Conservation (phyloP, 1,140 invertebrate species). For the Branchinecta lindahli region DNA sequence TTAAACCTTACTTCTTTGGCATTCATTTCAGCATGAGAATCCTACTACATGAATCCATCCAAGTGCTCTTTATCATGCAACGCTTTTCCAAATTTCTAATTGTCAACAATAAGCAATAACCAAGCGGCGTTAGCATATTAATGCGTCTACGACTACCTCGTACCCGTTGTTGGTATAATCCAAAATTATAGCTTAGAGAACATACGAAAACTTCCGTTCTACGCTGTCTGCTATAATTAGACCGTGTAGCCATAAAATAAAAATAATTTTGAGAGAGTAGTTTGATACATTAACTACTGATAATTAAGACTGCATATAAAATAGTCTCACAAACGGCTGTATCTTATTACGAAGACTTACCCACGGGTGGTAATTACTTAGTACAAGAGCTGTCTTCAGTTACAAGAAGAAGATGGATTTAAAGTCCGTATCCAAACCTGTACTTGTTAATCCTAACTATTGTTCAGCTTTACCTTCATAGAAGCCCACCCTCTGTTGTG, state of each 20-base stretch:
- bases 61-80: background rate
- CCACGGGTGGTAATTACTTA: background rate
- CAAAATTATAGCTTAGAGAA: background rate
- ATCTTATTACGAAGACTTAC: conserved; percentile 7
- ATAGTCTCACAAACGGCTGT: background rate
- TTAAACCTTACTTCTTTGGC: no score
- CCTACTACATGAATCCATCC: background rate
- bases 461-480: no score
- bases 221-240: background rate
- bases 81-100: background rate
- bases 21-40: background rate
- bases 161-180: background rate
- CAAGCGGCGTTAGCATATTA: background rate
- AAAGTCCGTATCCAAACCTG: no score
- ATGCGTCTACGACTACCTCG: background rate
- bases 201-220: conserved; percentile 6
- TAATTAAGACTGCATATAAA: conserved; percentile 3
- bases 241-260: background rate
- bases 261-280: no score
- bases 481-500: no score
- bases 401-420: no score
- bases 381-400: background rate
- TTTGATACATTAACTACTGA: conserved; percentile 7
- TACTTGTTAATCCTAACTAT: no score
- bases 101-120: background rate